These are phyloP conservation scores for Peromyscus polionotus DNA, from an alignment of 2,113 vertebrate genomes.

Conservation along the genomic window DNA sequence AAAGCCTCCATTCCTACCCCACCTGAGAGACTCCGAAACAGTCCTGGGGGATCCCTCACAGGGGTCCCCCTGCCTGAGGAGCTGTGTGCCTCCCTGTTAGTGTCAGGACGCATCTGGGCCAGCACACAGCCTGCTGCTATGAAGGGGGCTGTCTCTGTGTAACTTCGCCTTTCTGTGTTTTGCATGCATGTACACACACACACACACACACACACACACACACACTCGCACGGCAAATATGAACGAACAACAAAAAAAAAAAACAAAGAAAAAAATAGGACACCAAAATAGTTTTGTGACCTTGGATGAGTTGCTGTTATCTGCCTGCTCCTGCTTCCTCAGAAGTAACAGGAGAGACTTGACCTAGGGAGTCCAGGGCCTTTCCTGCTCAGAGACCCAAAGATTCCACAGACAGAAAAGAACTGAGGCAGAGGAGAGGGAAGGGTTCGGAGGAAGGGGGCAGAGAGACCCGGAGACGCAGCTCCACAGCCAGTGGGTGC, in stretches of 20 bases:
- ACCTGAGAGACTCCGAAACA: background rate
- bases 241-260: background rate
- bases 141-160: background rate
- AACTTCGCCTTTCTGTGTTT: constrained; percentile 24
- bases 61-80: background rate
- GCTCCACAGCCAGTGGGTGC: background rate
- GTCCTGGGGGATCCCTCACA: background rate
- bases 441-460: background rate
- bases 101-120: background rate
- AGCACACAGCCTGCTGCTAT: background rate
- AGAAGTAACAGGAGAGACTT: background rate
- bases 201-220: background rate
- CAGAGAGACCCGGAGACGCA: background rate
- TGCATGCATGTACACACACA: background rate
- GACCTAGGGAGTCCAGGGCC: background rate
- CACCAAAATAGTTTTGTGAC: constrained; percentile 35
- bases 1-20: background rate
- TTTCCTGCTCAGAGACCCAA: background rate
- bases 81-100: background rate
- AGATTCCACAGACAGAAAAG: background rate
- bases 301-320: constrained; percentile 45
- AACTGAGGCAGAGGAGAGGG: background rate
- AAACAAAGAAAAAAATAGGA: background rate
- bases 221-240: background rate
- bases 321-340: background rate